Base-by-base conservation (phyloP, 2,113 vertebrate genomes). In the Nestor notabilis region DNA sequence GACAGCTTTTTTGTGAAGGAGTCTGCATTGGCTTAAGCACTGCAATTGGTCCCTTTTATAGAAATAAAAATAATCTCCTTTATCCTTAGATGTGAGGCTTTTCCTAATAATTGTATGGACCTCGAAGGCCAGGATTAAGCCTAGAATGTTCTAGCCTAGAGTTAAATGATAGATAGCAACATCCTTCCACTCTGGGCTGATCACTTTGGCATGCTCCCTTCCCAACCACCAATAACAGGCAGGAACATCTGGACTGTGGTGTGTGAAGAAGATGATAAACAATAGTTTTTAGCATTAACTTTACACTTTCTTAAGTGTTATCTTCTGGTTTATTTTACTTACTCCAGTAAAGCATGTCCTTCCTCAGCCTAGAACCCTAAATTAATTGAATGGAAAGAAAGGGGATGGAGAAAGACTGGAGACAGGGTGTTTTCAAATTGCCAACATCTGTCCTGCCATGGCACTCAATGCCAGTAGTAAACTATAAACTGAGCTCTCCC, bases 41-140 rank as follows among this genome's bases (percentile, higher is more conserved):
- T 5, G 5, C 0, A 0, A 63, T 41, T 23, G 3, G 9, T 72
- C 11, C 39, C 18, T 76, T 64, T 71, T 46, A 27, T 24, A 76
- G 43, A 80, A 79, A 69, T 28, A 53, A 82, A 91, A 82, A 39
- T 35, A 7, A 43, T 65, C 1, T 43, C 3, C 31, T 55, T 92
- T 91, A 8, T 70, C 18, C 47, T 81, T 53, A 5, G 1, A 9
- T 85, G 12, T 37, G 39, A 76, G 10, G 1, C 49, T 87, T 90
- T 74, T 49, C 9, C 13, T 80, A 58, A 44, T 46, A 70, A 46
- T 61, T 58, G 7, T 17, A 35, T 6, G 3, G 41, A 25, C 16
- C 37, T 76, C 2, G 2, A 63, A 41, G 74, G 56, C 33, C 31
- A 65, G 37, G 66, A 39, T 69, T 90, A 85, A 61, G 24, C 47